Evolutionary conservation across 2,797 vertebrate genomes (phyloP), one percentile per base, ranked within the genome.

Genomic region (Serranus cabrilla): DNA sequence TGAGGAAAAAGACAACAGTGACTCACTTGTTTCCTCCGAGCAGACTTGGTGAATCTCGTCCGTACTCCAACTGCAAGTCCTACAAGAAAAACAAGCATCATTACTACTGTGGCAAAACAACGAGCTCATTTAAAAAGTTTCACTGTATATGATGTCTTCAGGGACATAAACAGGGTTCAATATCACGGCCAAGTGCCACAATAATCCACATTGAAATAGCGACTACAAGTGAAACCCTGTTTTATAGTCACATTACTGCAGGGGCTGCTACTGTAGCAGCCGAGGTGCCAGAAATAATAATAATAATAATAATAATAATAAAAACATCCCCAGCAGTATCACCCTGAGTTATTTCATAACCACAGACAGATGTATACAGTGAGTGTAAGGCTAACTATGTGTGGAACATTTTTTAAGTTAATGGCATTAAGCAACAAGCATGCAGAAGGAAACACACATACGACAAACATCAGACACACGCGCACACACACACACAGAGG

Each of bases 1-100:
- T 11, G 31, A 50, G 17, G 37, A 74, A 31, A 34, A 54, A 60
- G 23, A 43, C 4, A 50, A 37, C 10, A 34, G 21, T 46, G 34
- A 96, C 98, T 96, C 91, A 99, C 98, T 98, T 99, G 93, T 98
- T 97, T 94, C 94, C 96, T 90, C 97, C 97, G 84, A 98, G 87
- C 11, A 99, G 96, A 93, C 96, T 92, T 50, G 96, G 93, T 72
- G 96, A 95, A 86, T 96, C 95, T n/a, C 95, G 96, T 60, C 96
- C 96, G 11, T 97, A 98, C 82, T 98, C 98, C 86, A 98, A 87
- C 69, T 97, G 97, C 58, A 98, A 88, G 87, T 98, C 98, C 98
- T 98, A 87, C 34, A 90, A 89, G 68, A 81, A 59, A 81, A 79
- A 76, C 34, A 55, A 10, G 63, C 12, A 6, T 40, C 25, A 40